Evolutionary conservation across 2,113 vertebrate genomes (phyloP).

Genomic region (Holacanthus passer): DNA sequence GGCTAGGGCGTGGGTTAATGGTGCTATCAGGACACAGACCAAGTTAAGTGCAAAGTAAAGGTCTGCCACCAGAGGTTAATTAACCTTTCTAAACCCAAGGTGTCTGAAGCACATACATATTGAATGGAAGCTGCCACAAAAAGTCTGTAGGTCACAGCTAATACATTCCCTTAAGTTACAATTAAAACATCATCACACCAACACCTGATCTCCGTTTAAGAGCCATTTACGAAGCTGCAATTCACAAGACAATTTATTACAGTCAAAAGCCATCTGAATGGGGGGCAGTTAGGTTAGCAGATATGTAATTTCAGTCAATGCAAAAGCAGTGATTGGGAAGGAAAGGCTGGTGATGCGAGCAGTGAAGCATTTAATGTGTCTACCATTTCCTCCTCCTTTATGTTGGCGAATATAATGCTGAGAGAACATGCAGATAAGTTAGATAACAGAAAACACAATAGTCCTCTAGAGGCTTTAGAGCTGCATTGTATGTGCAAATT

Average conservation of each 20-base stretch:
- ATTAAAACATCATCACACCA: slow-evolving; percentile 86
- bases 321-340: slow-evolving; percentile 67
- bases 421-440: slow-evolving; percentile 19
- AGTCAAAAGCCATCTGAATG: slow-evolving; percentile 79
- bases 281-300: slow-evolving; percentile 76
- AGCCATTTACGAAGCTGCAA: slow-evolving; percentile 79
- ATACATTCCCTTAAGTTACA: slow-evolving; percentile 83
- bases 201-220: slow-evolving; percentile 80
- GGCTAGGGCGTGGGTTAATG: slow-evolving; percentile 94
- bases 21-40: slow-evolving; percentile 94
- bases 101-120: slow-evolving; percentile 85
- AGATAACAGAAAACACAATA: slow-evolving; percentile 9
- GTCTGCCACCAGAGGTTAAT: slow-evolving; percentile 95
- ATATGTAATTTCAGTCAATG: slow-evolving; percentile 82
- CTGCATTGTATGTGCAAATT: neutral
- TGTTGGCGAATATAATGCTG: slow-evolving; percentile 15
- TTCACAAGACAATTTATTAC: slow-evolving; percentile 84
- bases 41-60: slow-evolving; percentile 93
- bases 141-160: slow-evolving; percentile 84
- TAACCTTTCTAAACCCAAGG: slow-evolving; percentile 92
- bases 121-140: slow-evolving; percentile 89
- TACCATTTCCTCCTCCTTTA: slow-evolving; percentile 15
- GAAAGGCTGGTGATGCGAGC: slow-evolving; percentile 66
- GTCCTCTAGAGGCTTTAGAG: neutral
- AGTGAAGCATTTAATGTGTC: slow-evolving; percentile 30